Base-by-base conservation (phyloP, 2,888 invertebrate species). In the Eristalis intricaria region DNA sequence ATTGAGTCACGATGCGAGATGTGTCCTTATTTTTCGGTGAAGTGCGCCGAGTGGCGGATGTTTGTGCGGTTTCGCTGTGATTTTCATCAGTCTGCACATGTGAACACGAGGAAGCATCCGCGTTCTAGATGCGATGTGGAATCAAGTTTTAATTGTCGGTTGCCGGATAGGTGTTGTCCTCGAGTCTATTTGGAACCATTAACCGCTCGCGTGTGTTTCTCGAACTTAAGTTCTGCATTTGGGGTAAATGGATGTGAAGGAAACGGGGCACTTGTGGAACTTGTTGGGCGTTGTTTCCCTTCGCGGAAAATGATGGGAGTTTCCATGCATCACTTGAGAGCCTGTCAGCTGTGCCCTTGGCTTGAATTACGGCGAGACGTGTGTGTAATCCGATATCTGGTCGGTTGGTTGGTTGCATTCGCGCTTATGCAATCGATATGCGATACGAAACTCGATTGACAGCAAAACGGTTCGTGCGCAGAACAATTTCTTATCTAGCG, bases 1-100 rank as follows among this genome's bases (percentile, higher is more conserved):
- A 60, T 60, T 60, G 15, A 60, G 60, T 60, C 60, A 26, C 60
- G n/a, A n/a, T n/a, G n/a, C n/a, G 60, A 23, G 26, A 26, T 60
- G 2, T 29, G 60, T 60, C 60, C 60, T 60, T 23, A 23, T 60
- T 23, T 60, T 60, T 50, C 19, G 50, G 19, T 19, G 50, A 19
- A 19, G 50, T 19, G 19, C 19, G 19, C 50, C 50, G 50, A 19
- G 50, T 50, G 50, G 10, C 50, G 50, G 50, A 50, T 50, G 50
- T 19, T 50, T 50, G 8, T n/a, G 50, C 50, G 50, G 50, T 50
- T n/a, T 50, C 50, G 19, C 7, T 19, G 2, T 1, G 8, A 19
- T 50, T 50, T 19, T 50, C 50, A 19, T 19, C 50, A 22, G 50
- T 19, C 50, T 22, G 50, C 50, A 50, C 50, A 19, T 50, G 50